phyloP scores from a whole-genome alignment of 1,140 invertebrate species.

The Cepaea nemoralis region DNA sequence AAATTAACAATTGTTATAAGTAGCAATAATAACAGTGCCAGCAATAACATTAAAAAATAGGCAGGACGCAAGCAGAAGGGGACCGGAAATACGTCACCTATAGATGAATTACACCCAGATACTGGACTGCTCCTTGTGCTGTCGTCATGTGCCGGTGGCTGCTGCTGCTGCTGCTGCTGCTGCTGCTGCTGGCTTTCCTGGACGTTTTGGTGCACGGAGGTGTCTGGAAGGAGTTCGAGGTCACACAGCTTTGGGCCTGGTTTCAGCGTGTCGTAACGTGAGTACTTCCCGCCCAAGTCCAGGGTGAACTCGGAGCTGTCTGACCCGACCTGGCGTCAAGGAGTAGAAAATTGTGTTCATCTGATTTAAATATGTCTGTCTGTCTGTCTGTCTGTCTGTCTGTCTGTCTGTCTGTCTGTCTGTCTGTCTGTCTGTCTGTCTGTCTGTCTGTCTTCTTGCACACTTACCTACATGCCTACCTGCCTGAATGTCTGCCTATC shows the following conservation, averaged over 20 bases:
- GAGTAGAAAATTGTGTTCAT: too few relatives aligned
- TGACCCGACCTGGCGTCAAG: constrained; percentile 10
- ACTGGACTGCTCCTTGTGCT: constrained; percentile 58
- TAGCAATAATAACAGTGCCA: too few relatives aligned
- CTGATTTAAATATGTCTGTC: too few relatives aligned
- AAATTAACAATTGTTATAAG: too few relatives aligned
- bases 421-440: too few relatives aligned
- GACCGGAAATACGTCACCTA: constrained; percentile 23
- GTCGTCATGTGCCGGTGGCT: constrained; percentile 61
- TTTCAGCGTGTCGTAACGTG: background rate
- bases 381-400: too few relatives aligned
- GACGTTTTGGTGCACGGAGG: too few relatives aligned
- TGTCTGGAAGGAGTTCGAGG: background rate
- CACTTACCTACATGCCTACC: too few relatives aligned
- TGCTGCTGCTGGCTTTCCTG: background rate
- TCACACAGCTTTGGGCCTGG: background rate
- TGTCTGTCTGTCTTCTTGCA: too few relatives aligned
- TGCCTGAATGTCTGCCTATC: too few relatives aligned
- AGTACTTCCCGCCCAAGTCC: background rate
- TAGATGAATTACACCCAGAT: constrained; percentile 49
- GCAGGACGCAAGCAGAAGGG: background rate
- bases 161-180: constrained; percentile 21
- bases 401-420: too few relatives aligned
- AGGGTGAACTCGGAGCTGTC: constrained; percentile 28
- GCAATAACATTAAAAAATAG: too few relatives aligned